phyloP scores from a whole-genome alignment of 2,113 vertebrate genomes.

The Osmerus mordax region DNA sequence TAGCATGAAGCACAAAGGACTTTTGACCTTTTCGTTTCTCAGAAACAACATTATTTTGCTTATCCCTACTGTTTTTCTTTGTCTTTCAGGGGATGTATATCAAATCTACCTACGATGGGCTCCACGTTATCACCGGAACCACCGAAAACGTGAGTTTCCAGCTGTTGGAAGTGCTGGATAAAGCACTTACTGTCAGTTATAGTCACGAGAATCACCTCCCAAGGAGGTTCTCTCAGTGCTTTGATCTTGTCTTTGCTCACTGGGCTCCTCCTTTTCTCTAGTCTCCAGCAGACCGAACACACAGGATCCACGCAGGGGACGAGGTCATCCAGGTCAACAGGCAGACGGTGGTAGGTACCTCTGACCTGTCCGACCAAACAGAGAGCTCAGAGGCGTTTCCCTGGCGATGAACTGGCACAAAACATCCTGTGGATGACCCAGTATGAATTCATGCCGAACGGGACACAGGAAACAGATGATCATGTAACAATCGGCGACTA shows the following conservation, averaged over 20 bases:
- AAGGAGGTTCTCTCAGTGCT: too few species aligned
- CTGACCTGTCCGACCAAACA: neutral
- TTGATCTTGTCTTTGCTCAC: neutral
- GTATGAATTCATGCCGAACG: neutral
- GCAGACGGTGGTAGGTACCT: constrained; percentile 90
- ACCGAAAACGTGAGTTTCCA: constrained; percentile 90
- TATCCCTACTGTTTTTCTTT: neutral
- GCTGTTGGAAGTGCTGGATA: neutral
- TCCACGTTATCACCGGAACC: constrained; percentile 94
- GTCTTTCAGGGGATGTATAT: constrained; percentile 91
- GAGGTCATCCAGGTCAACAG: constrained; percentile 93
- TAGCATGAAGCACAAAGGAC: neutral
- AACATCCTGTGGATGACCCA: too few species aligned
- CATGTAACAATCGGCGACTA: neutral
- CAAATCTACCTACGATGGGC: constrained; percentile 94
- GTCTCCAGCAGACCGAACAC: constrained; percentile 92
- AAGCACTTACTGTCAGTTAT: too few species aligned
- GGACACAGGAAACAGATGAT: neutral
- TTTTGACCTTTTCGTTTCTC: neutral
- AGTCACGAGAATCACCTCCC: too few species aligned
- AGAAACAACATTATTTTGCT: neutral
- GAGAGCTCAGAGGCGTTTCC: neutral
- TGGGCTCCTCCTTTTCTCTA: constrained; percentile 52
- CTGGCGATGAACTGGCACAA: neutral
- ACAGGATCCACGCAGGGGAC: constrained; percentile 94